Evolutionary conservation across 2,888 invertebrate genomes (phyloP).

Genomic region (Scaptomyza polygonia): DNA sequence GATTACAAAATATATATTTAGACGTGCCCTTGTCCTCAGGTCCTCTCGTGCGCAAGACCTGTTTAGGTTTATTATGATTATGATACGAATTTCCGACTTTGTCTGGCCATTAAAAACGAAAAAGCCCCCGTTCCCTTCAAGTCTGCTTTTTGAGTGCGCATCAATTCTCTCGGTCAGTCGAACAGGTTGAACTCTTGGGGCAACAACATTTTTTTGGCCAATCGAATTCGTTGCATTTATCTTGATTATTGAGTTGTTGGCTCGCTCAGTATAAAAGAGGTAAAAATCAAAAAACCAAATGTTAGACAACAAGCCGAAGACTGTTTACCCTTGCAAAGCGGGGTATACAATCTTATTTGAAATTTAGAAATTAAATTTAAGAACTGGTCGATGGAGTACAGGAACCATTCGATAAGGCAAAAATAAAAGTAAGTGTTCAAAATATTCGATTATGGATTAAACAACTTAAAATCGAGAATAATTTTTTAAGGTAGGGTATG

Average conservation of each 20-base stretch:
- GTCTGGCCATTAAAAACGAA: constrained; percentile 53
- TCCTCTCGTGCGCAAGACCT: constrained; percentile 39
- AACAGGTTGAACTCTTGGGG: constrained; percentile 65
- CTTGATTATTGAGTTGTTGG: constrained; percentile 71
- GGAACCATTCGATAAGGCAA: too few species aligned
- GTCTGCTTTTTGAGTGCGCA: constrained; percentile 49
- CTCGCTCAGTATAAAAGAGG: constrained; percentile 13
- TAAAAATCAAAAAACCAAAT: neutral
- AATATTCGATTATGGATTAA: too few species aligned
- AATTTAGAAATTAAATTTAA: too few species aligned
- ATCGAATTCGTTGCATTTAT: constrained; percentile 59
- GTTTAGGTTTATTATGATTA: constrained; percentile 74
- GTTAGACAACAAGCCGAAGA: neutral
- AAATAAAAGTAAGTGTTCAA: too few species aligned
- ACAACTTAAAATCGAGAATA: too few species aligned
- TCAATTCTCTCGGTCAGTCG: constrained; percentile 73
- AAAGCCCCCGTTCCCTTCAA: neutral
- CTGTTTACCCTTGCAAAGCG: neutral
- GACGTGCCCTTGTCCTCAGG: constrained; percentile 38
- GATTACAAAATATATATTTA: constrained; percentile 75
- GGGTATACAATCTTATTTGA: too few species aligned
- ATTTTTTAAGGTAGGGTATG: neutral
- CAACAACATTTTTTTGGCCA: constrained; percentile 46
- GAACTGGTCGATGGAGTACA: too few species aligned
- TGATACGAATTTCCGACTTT: constrained; percentile 67